phyloP scores from a whole-genome alignment of 2,888 invertebrate species.

The Eristalis intricaria region DNA sequence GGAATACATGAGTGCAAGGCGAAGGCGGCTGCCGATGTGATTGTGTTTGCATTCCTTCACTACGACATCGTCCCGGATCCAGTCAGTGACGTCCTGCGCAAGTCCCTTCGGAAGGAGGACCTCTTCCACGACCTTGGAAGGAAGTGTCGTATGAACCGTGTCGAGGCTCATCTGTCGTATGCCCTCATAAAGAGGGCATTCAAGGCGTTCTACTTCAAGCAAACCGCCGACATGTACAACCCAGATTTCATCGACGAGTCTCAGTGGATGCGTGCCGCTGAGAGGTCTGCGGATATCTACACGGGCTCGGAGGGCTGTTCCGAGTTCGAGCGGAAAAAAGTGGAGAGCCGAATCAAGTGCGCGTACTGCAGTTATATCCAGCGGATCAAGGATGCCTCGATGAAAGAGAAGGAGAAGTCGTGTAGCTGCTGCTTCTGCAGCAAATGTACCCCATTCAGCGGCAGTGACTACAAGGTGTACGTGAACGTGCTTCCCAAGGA shows the following conservation, averaged over 20 bases:
- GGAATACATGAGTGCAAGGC: slow-evolving; percentile 80
- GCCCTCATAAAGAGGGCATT: slow-evolving; percentile 78
- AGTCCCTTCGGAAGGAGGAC: slow-evolving; percentile 78
- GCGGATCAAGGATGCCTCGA: slow-evolving; percentile 4
- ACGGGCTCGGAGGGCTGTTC: slow-evolving; percentile 77
- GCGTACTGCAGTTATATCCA: slow-evolving; percentile 73
- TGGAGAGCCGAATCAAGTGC: slow-evolving; percentile 77
- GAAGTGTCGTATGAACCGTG: slow-evolving; percentile 79
- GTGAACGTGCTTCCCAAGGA: slow-evolving; percentile 43
- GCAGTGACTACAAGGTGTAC: slow-evolving; percentile 16
- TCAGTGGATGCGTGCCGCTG: slow-evolving; percentile 79
- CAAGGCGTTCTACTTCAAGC: slow-evolving; percentile 78
- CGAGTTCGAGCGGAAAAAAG: slow-evolving; percentile 76
- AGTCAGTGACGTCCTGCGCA: slow-evolving; percentile 76
- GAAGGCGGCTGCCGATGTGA: slow-evolving; percentile 78
- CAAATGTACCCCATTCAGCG: slow-evolving; percentile 14
- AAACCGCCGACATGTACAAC: slow-evolving; percentile 74
- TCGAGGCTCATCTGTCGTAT: slow-evolving; percentile 79
- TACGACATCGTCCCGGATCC: slow-evolving; percentile 79
- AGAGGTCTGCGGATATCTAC: slow-evolving; percentile 77
- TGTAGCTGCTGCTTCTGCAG: slow-evolving; percentile 56
- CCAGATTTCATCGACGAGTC: slow-evolving; percentile 76
- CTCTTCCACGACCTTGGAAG: slow-evolving; percentile 78
- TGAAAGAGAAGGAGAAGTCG: slow-evolving; percentile 1
- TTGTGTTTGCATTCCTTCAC: slow-evolving; percentile 78